Conservation (phyloP, 1,140 invertebrate species). For the Bombus cullumanus region DNA sequence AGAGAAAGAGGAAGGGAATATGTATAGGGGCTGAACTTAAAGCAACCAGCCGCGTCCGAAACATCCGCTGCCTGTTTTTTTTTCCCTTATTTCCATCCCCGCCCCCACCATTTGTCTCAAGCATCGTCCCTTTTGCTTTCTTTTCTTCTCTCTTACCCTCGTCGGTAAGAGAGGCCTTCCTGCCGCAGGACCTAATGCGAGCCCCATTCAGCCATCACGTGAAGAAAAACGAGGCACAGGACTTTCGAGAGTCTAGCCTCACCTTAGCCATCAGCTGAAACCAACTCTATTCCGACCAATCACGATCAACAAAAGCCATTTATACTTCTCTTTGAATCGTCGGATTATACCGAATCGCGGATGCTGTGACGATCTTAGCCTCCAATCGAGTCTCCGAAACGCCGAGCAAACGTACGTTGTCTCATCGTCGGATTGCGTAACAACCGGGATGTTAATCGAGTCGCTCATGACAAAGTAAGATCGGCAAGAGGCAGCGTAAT, state of each 20-base stretch:
- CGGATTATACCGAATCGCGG: background rate
- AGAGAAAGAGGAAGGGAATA: background rate
- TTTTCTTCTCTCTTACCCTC: slow-evolving; percentile 20
- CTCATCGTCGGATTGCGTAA: background rate
- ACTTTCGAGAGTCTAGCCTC: background rate
- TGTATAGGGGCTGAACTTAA: slow-evolving; percentile 17
- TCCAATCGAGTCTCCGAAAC: background rate
- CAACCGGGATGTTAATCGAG: background rate
- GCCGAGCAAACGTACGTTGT: background rate
- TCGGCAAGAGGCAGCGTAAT: background rate
- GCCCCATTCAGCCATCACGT: slow-evolving; percentile 38
- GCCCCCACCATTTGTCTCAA: slow-evolving; percentile 53
- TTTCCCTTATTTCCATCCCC: background rate
- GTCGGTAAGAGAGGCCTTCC: slow-evolving; percentile 15
- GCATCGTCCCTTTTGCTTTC: slow-evolving; percentile 48
- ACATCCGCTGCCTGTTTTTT: slow-evolving; percentile 47
- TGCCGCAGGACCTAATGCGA: slow-evolving; percentile 39
- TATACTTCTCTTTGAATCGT: background rate
- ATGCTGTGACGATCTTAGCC: background rate
- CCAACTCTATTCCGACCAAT: slow-evolving; percentile 29
- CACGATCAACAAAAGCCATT: slow-evolving; percentile 45
- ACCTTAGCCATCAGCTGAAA: background rate
- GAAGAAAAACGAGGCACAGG: slow-evolving; percentile 21
- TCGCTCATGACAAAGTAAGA: background rate
- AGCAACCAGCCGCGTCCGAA: slow-evolving; percentile 47